These are phyloP conservation scores for Sycophaga agraensis DNA, from an alignment of 1,140 invertebrate genomes.

Conservation along the genomic window DNA sequence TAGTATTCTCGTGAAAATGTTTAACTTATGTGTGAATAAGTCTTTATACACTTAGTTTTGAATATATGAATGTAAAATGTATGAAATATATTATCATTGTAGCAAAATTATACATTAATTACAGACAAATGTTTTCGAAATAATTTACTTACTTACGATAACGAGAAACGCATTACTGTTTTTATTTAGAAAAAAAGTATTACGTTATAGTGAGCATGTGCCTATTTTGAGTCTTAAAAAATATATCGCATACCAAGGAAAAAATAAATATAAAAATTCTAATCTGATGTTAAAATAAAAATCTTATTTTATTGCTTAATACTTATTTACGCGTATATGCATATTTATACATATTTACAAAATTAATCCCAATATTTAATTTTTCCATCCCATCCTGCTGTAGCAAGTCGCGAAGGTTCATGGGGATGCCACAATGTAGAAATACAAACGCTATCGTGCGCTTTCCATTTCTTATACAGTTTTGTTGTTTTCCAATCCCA, in stretches of 20 bases:
- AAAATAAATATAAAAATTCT: background rate
- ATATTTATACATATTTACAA: too few species aligned
- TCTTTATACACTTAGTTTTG: background rate
- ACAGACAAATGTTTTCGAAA: background rate
- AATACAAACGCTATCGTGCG: slow-evolving; percentile 97
- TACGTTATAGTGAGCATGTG: background rate
- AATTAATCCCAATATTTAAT: slow-evolving; percentile 98
- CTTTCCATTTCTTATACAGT: slow-evolving; percentile 97
- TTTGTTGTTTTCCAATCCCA: slow-evolving; percentile 99
- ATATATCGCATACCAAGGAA: background rate
- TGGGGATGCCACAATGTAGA: slow-evolving; percentile 96
- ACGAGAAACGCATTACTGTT: too few species aligned
- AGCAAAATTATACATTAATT: background rate
- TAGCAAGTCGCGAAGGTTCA: slow-evolving; percentile 93
- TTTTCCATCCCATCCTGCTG: slow-evolving; percentile 96
- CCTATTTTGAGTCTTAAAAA: background rate
- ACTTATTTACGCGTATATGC: slow-evolving; percentile 16
- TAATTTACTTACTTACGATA: background rate
- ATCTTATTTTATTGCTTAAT: slow-evolving; percentile 3
- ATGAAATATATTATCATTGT: background rate
- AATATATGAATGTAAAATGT: background rate
- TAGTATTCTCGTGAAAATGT: too few species aligned
- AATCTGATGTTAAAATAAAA: slow-evolving; percentile 16
- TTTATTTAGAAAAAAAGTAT: background rate
- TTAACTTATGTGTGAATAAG: too few species aligned